Evolutionary conservation across 2,797 vertebrate species (phyloP).

Genomic region (Kryptopterus vitreolus): DNA sequence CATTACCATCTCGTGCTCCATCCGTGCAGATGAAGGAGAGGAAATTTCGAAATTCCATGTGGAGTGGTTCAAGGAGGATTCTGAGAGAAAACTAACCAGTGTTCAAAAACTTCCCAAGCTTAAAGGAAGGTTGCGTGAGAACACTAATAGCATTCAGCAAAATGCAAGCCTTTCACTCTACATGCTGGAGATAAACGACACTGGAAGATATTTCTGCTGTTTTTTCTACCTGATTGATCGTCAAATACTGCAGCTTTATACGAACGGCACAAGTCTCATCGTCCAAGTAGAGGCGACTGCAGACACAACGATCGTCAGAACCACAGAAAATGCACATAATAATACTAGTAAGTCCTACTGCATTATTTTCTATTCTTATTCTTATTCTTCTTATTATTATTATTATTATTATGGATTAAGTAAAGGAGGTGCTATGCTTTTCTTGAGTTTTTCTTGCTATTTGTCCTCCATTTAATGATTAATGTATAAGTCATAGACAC

Average conservation of each 20-base stretch:
- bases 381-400: neutral
- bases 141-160: neutral
- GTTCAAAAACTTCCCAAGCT: slow-evolving; percentile 20
- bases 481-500: neutral
- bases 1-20: slow-evolving; percentile 41
- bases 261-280: slow-evolving; percentile 39
- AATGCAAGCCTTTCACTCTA: slow-evolving; percentile 22
- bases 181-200: slow-evolving; percentile 47
- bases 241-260: slow-evolving; percentile 29
- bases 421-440: neutral
- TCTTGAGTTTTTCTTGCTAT: neutral
- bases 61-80: slow-evolving; percentile 38
- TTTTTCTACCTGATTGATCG: slow-evolving; percentile 40
- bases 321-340: neutral
- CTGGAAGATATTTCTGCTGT: slow-evolving; percentile 46
- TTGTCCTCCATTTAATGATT: neutral
- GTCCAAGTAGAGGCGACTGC: slow-evolving; percentile 24
- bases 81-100: neutral
- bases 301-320: neutral
- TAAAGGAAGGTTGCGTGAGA: slow-evolving; percentile 33
- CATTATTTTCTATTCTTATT: neutral
- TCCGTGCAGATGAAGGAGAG: slow-evolving; percentile 12
- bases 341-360: neutral
- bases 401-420: neutral
- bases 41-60: slow-evolving; percentile 29